Base-by-base conservation (phyloP, 2,113 vertebrate species). In the Lampris megalopsis region DNA sequence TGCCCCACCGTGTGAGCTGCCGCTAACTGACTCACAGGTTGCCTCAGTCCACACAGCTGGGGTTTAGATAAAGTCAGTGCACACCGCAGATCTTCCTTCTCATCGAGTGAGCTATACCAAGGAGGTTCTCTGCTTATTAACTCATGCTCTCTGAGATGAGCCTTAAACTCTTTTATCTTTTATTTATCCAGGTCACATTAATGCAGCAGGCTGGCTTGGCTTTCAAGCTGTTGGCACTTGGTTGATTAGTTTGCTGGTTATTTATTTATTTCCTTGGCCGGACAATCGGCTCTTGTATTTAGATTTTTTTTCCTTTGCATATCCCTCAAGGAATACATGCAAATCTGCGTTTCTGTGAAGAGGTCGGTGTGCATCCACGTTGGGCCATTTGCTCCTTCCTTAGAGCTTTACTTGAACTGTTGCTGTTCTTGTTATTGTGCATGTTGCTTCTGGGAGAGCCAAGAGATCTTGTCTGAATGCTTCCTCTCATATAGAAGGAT, bases 1-100 rank as follows among this genome's bases (percentile, higher is more conserved):
- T 2, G 9, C 79, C 74, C 75, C 62, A 59, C 65, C 5, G 81
- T 74, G 78, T 41, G 77, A 86, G 65, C 10, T 13, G 4, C 1
- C 9, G 50, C 50, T 11, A n/a, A 45, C 63, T 81, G 77, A 79
- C 63, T 86, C 86, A 78, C 58, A 9, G 65, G 59, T 69, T 50
- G 49, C n/a, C 50, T 52, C 53, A 1, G 47, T 47, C 41, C 41
- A 37, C 62, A 24, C 62, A 24, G 38, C 53, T 6, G 38, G 74
- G 60, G 67, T 61, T 49, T 53, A 35, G 58, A 54, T 62, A 10
- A 3, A 41, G 6, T 37, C 36, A 58, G 35, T 58, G 56, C 24
- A n/a, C 5, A 54, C 52, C 52, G 11, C 3, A 11, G 13, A 54
- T 54, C 5, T n/a, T n/a, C 11, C 11, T 54, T 54, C 2, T n/a